A percentile compares a stretch with the other conserved stretches of the same genome.
phyloP scores from a whole-genome alignment of 1,140 invertebrate genomes.

The Diachasmimorpha longicaudata region DNA sequence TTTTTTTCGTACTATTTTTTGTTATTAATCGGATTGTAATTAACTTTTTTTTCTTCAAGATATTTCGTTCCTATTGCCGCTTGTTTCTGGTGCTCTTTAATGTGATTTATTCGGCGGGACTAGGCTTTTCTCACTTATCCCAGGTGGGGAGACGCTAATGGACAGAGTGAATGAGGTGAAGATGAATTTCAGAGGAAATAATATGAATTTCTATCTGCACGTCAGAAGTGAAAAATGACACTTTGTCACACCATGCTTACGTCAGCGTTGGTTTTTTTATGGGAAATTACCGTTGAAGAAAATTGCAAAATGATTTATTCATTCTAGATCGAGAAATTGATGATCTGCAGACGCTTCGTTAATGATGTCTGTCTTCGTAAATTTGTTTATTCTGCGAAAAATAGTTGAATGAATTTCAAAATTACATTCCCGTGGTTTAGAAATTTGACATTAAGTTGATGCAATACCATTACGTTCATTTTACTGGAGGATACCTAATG shows the following conservation, averaged over 20 bases:
- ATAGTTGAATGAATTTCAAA: no score
- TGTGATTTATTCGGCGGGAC: background rate
- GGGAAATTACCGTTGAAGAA: background rate
- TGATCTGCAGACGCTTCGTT: no score
- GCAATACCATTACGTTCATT: no score
- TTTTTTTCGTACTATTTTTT: background rate
- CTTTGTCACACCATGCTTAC: background rate
- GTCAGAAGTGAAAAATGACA: background rate
- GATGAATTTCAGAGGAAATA: conserved; percentile 3
- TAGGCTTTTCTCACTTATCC: background rate
- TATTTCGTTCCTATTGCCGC: background rate
- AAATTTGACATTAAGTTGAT: no score
- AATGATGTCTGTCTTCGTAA: background rate
- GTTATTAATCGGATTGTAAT: background rate
- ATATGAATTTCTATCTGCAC: background rate
- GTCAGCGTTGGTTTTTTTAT: background rate
- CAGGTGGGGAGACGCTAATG: background rate
- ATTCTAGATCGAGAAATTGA: background rate
- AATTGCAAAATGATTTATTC: background rate
- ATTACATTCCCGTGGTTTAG: no score
- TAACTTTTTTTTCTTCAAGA: background rate
- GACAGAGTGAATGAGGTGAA: background rate
- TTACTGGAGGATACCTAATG: no score
- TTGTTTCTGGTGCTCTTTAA: background rate
- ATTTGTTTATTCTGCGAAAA: background rate